These are phyloP conservation scores for Pithys albifrons DNA, from an alignment of 2,113 vertebrate genomes.

Conservation along the genomic window DNA sequence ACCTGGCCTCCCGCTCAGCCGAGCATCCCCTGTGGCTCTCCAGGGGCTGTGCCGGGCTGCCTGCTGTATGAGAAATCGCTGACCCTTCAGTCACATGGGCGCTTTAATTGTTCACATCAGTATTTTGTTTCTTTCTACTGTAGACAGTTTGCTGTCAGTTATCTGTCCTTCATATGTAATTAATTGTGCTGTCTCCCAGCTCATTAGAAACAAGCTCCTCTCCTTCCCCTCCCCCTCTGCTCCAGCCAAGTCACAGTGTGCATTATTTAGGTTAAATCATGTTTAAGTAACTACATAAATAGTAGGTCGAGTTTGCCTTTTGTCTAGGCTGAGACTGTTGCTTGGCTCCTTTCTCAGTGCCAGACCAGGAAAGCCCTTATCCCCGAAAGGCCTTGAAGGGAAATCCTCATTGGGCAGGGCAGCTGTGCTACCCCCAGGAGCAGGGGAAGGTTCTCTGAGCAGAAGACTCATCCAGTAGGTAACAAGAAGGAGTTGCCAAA, in stretches of 20 bases:
- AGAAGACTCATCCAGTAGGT: constrained; percentile 36
- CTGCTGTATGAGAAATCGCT: constrained; percentile 18
- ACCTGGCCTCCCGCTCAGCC: not conserved
- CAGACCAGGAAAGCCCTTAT: constrained; percentile 49
- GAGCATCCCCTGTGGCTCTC: not conserved
- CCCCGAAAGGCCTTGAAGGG: constrained; percentile 26
- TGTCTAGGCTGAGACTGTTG: constrained; percentile 66
- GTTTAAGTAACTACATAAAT: constrained; percentile 78
- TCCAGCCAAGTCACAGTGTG: constrained; percentile 25
- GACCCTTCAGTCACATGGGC: not conserved
- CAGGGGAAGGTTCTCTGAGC: constrained; percentile 9
- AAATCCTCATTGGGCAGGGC: constrained; percentile 34
- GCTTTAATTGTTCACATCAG: not conserved
- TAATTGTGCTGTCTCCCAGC: constrained; percentile 69
- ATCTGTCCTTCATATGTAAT: constrained; percentile 71
- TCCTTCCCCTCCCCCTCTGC: not conserved
- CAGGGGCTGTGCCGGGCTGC: not conserved
- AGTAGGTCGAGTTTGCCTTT: constrained; percentile 74
- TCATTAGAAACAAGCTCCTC: constrained; percentile 68
- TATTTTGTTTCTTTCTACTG: constrained; percentile 28
- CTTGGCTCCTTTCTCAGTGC: constrained; percentile 64
- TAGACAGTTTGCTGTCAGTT: constrained; percentile 66
- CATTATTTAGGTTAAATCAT: constrained; percentile 78
- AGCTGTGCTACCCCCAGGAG: not conserved
- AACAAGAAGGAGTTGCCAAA: constrained; percentile 43